phyloP scores from a whole-genome alignment of 2,888 invertebrate species.

The Seira sanloemensis region DNA sequence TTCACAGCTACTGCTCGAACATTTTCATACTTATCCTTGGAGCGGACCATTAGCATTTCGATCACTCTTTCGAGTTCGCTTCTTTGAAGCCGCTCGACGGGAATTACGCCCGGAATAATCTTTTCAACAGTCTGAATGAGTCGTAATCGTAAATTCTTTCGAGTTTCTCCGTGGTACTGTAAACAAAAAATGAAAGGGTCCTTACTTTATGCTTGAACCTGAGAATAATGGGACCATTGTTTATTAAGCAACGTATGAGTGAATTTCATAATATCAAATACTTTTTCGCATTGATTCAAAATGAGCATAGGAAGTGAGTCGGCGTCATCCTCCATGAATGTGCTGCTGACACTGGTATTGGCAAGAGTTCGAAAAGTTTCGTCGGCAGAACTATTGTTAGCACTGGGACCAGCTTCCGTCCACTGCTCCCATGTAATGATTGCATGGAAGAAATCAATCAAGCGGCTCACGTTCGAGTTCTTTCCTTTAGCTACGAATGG shows the following conservation, averaged over 20 bases:
- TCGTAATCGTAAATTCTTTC: constrained; percentile 3
- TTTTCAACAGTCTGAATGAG: constrained; percentile 29
- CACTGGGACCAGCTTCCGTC: neutral
- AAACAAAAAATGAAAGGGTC: neutral
- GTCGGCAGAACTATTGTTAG: neutral
- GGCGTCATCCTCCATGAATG: constrained; percentile 9
- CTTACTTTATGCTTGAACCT: too few species aligned
- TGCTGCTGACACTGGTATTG: neutral
- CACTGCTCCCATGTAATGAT: constrained; percentile 28
- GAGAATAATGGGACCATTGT: too few species aligned
- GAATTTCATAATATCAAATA: neutral
- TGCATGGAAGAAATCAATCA: constrained; percentile 34
- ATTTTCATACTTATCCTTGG: constrained; percentile 43
- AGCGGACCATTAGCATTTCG: neutral
- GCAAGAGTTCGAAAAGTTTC: neutral
- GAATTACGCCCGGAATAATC: constrained; percentile 25
- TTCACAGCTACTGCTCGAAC: constrained; percentile 20
- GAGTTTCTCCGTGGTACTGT: constrained; percentile 25
- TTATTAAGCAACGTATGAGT: too few species aligned
- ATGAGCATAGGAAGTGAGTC: constrained; percentile 30
- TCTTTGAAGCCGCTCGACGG: neutral
- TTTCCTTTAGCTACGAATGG: constrained; percentile 36
- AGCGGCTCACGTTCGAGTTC: neutral
- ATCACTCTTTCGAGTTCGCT: neutral
- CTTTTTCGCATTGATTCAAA: constrained; percentile 42